Base-by-base conservation (phyloP, 1,140 invertebrate genomes). In the Diuraphis noxia region DNA sequence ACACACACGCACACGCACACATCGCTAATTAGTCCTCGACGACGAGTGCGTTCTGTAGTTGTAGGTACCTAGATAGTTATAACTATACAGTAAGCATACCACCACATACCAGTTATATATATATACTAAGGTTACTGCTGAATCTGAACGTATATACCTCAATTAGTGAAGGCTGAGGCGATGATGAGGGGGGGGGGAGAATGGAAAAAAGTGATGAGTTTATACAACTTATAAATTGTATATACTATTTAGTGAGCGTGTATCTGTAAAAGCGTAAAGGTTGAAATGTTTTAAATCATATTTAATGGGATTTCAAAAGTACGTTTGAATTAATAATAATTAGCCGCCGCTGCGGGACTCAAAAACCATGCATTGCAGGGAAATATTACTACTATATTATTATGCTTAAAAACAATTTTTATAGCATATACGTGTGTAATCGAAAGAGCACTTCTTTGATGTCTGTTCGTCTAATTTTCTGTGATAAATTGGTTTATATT, bases 1-100 rank as follows among this genome's bases (percentile, higher is more conserved):
- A 30, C 17, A 41, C 82, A 84, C 40, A 6, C 1, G 30, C n/a
- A 34, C 36, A 13, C 4, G 10, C 38, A 84, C 40, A 25, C 4
- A 25, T 84, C 43, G 30, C 82, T 43, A 84, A 84, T 84, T 84
- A 84, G 82, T 21, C 41, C 41, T 17, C 41, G 41, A 43, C 81
- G 81, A 43, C 8, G 41, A 84, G 82, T 84, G 82, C 41, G 41
- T 84, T 84, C n/a, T 84, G 30, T 84, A n/a, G 82, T 46, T 34
- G 40, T 84, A 84, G 13, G 8, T 84, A 30, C 0, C 13, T 84
- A 84, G 3, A 23, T 25, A 25, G 23, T n/a, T 36, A 34, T 34
- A 77, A 5, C n/a, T 77, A 38, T 81, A 81, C 38, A 40, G 77
- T 81, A 25, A n/a, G n/a, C n/a, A n/a, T n/a, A n/a, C n/a, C 40